Evolutionary conservation across 2,888 invertebrate species (phyloP).

Genomic region (Ennomos quercinarius): DNA sequence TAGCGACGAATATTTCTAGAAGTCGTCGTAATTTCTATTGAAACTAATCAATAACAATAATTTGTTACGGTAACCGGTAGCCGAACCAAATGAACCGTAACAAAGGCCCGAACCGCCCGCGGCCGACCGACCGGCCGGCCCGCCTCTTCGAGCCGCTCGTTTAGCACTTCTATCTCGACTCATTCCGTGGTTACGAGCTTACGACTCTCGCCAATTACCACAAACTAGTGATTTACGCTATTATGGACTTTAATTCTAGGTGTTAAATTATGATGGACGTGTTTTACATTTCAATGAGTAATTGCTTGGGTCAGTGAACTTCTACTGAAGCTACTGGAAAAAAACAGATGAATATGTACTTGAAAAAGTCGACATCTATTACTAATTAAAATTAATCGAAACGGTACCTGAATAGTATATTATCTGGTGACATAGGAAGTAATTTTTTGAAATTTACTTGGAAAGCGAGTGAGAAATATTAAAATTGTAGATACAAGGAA

Average conservation of each 20-base stretch:
- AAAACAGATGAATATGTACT: not conserved
- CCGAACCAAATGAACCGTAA: slow-evolving; percentile 34
- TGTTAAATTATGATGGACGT: slow-evolving; percentile 8
- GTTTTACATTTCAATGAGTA: not conserved
- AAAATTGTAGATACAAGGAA: too few relatives aligned
- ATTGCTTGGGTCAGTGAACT: slow-evolving; percentile 19
- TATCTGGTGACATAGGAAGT: too few relatives aligned
- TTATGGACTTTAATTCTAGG: slow-evolving; percentile 23
- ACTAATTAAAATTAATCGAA: too few relatives aligned
- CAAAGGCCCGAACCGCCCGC: slow-evolving; percentile 39
- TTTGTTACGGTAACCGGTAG: slow-evolving; percentile 30
- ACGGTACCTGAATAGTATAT: too few relatives aligned
- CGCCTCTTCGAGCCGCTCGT: slow-evolving; percentile 55
- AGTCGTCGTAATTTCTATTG: not conserved
- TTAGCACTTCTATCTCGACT: slow-evolving; percentile 56
- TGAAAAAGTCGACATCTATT: too few relatives aligned
- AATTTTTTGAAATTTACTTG: too few relatives aligned
- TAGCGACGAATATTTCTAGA: not conserved
- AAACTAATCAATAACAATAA: slow-evolving; percentile 5
- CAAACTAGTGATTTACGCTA: slow-evolving; percentile 16
- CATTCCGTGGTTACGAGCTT: slow-evolving; percentile 9
- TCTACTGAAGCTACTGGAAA: slow-evolving; percentile 3
- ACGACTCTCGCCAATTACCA: slow-evolving; percentile 7
- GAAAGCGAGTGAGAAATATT: too few relatives aligned
- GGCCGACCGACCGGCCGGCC: slow-evolving; percentile 49